phyloP scores from a whole-genome alignment of 2,888 invertebrate genomes.

The Orthonevra nobilis region DNA sequence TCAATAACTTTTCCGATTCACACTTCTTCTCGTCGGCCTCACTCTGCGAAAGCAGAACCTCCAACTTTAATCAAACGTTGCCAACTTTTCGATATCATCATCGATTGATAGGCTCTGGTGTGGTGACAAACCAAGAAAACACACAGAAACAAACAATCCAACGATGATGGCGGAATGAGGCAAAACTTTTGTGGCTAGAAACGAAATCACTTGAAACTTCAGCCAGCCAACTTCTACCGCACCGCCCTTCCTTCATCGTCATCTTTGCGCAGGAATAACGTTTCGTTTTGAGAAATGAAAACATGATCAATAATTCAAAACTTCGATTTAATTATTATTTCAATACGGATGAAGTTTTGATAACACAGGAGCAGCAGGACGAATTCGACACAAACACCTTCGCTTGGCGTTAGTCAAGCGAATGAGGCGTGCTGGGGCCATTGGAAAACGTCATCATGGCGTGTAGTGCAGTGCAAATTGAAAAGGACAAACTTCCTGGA shows the following conservation, averaged over 20 bases:
- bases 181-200: constrained; percentile 18
- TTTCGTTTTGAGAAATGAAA: constrained; percentile 1
- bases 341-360: constrained; percentile 48
- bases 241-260: background rate
- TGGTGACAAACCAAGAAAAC: background rate
- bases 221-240: background rate
- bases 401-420: no score
- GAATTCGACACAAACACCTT: background rate
- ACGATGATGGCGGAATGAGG: background rate
- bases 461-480: constrained; percentile 11
- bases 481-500: constrained; percentile 41
- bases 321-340: constrained; percentile 58
- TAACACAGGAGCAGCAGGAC: background rate
- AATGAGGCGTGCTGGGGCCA: no score
- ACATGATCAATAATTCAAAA: constrained; percentile 60
- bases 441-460: no score
- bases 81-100: constrained; percentile 40
- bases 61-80: constrained; percentile 38
- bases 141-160: constrained; percentile 2
- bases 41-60: background rate
- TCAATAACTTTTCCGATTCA: constrained; percentile 27
- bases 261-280: no score
- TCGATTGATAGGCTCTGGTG: constrained; percentile 39
- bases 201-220: constrained; percentile 42
- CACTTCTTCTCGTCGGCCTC: constrained; percentile 8